A percentile compares a stretch with the other conserved stretches of the same genome.
These are phyloP conservation scores for Cephus spinipes DNA, from an alignment of 2,888 invertebrate genomes.

Conservation along the genomic window DNA sequence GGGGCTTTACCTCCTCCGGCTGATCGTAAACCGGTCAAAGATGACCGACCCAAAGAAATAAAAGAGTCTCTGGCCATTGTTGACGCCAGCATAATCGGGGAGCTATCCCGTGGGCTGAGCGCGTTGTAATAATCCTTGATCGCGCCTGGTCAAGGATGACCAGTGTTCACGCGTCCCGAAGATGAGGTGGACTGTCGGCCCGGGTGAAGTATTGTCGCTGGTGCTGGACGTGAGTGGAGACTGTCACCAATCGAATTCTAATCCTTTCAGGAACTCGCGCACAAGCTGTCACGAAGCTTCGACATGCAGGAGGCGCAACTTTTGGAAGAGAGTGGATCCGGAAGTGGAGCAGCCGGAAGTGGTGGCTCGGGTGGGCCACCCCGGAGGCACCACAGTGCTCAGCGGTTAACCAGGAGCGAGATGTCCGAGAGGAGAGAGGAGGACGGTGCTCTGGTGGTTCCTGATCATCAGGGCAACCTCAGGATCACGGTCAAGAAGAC, in stretches of 20 bases:
- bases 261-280: constrained; percentile 81
- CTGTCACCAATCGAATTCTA: constrained; percentile 30
- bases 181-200: not conserved
- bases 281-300: constrained; percentile 88
- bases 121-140: not conserved
- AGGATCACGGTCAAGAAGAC: constrained; percentile 92
- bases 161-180: not conserved
- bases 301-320: constrained; percentile 80
- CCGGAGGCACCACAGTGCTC: constrained; percentile 61
- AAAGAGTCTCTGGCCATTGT: not conserved
- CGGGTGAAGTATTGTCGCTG: not conserved
- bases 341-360: constrained; percentile 43
- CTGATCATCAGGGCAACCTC: constrained; percentile 89
- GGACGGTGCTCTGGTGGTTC: constrained; percentile 80
- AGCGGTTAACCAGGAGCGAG: constrained; percentile 55
- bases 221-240: not conserved
- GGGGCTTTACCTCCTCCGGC: not conserved
- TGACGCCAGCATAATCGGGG: not conserved
- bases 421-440: constrained; percentile 70
- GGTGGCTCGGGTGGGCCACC: constrained; percentile 56
- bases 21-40: not conserved
- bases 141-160: not conserved
- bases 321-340: constrained; percentile 58
- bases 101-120: too few relatives aligned
- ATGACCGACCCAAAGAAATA: not conserved